Base-by-base conservation (phyloP, 2,888 invertebrate genomes). In the Acanthosepion pharaonis region DNA sequence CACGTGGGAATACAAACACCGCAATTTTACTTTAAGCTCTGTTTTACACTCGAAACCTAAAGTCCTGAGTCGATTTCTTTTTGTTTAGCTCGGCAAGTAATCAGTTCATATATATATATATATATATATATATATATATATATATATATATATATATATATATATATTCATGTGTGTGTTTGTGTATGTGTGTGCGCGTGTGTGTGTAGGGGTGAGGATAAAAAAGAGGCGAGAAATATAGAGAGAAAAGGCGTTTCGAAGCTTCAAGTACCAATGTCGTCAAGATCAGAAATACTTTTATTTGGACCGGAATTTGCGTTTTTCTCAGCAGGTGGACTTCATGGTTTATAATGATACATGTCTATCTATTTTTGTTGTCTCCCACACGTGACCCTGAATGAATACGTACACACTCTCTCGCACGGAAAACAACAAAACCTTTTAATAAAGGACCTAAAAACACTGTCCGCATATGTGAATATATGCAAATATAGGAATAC, bases 121-220 rank as follows among this genome's bases (percentile, higher is more conserved):
- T 78, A 78, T 78, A 25, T 78, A 78, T 78, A n/a, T 78, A 78
- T 78, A n/a, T 78, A 78, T 78, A n/a, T 78, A 78, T 78, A n/a
- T 78, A 78, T 78, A n/a, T 78, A 78, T 78, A n/a, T 78, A 78
- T 78, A n/a, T 78, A 33, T 78, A 9, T 78, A 33, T 78, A 9
- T 78, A 33, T 78, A 0, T n/a, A n/a, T 78, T 0, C 25, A 28
- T 64, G 2, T 64, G 11, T 64, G 0, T 64, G 4, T 64, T 0
- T 92, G 51, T 6, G 51, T 51, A 4, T 51, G 51, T 51, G 51
- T 51, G 51, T n/a, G 91, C 0, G 91, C 8, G 91, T n/a, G 91
- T n/a, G 91, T n/a, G 11, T 5, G 18, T 4, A 33, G 91, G 25
- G 5, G 42, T 8, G 91, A 28, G 91, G 20, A n/a, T 0, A n/a